These are phyloP conservation scores for Halisarca cf. caerulea DNA, from an alignment of 37 sponge, comb jelly and placozoan species.

Conservation along the genomic window DNA sequence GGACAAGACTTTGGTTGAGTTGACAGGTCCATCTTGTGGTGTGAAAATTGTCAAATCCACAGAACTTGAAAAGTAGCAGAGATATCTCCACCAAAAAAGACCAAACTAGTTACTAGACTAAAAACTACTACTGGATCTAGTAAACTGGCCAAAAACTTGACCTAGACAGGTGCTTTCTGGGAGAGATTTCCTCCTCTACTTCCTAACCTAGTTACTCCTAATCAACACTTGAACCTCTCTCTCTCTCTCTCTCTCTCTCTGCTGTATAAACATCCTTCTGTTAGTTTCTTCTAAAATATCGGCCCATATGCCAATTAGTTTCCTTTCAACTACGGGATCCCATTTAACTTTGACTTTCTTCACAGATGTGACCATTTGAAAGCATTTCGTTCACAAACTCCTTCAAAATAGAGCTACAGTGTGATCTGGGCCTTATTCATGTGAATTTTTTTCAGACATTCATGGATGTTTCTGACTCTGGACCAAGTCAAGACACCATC, in stretches of 20 bases:
- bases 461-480: too few species aligned
- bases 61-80: constrained; percentile 13
- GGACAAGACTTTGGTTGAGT: background rate
- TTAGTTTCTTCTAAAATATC: too few species aligned
- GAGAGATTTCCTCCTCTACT: background rate
- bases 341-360: too few species aligned
- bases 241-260: background rate
- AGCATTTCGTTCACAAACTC: too few species aligned
- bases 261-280: too few species aligned
- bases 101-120: background rate
- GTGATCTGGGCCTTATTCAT: too few species aligned
- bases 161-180: background rate
- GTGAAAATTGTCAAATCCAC: background rate
- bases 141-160: background rate
- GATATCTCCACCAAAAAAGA: background rate
- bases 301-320: too few species aligned
- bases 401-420: too few species aligned
- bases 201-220: background rate
- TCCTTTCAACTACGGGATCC: too few species aligned
- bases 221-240: background rate
- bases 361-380: too few species aligned
- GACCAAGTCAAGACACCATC: too few species aligned
- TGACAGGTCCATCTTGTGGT: background rate
- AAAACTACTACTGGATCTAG: background rate
- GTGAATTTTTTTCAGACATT: too few species aligned